These are phyloP conservation scores for Drosophila cyrtoloma DNA, from an alignment of 2,888 invertebrate species.

Conservation along the genomic window DNA sequence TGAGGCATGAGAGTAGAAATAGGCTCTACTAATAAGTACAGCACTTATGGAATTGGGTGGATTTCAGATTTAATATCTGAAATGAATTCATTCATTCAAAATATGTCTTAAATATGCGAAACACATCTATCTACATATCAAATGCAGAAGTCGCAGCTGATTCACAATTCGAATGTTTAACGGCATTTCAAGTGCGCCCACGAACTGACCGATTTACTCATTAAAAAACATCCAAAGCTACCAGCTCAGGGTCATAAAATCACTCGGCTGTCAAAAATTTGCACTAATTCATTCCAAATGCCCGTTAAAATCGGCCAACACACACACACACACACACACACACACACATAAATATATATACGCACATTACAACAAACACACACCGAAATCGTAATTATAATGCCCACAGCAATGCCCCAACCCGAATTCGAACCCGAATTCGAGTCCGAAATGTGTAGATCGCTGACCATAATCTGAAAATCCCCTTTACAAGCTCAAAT, in stretches of 20 bases:
- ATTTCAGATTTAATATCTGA: neutral
- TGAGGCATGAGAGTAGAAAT: neutral
- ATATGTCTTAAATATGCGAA: neutral
- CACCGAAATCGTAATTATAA: conserved; percentile 60
- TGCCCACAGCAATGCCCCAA: conserved; percentile 49
- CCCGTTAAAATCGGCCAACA: conserved; percentile 64
- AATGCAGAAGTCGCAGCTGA: conserved; percentile 7
- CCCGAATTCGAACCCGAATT: conserved; percentile 27
- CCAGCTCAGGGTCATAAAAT: conserved; percentile 63
- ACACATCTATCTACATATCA: neutral
- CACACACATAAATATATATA: conserved; percentile 10
- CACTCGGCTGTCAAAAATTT: conserved; percentile 75
- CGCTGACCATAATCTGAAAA: conserved; percentile 61
- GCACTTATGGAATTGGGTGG: neutral
- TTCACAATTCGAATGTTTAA: conserved; percentile 32
- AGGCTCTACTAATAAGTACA: neutral
- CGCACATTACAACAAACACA: conserved; percentile 3
- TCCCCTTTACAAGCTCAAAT: conserved; percentile 70
- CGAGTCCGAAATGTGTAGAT: conserved; percentile 39
- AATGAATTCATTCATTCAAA: neutral
- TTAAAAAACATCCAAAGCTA: conserved; percentile 23
- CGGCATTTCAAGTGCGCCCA: conserved; percentile 53
- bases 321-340: conserved; percentile 13
- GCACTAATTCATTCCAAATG: conserved; percentile 74
- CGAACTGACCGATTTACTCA: conserved; percentile 38